Evolutionary conservation across 2,888 invertebrate species (phyloP), one percentile per base, ranked within the genome.

Genomic region (Lapara coniferarum): DNA sequence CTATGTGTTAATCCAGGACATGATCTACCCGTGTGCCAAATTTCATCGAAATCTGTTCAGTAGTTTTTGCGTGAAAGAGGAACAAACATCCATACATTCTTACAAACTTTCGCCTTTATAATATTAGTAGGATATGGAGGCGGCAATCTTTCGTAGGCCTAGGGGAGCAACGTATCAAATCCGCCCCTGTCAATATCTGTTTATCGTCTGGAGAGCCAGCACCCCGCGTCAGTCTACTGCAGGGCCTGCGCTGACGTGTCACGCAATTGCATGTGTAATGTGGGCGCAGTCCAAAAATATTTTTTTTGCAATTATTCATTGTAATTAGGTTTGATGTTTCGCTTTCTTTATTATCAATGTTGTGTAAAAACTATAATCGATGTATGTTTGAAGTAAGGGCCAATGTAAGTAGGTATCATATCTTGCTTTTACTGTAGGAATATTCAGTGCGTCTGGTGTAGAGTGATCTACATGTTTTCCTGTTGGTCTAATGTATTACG

Each of bases 301-400:
- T 46, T 59, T 63, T 63, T 63, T 63, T 63, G 49, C 19, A 63
- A 63, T 49, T 63, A 63, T 63, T 63, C 49, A 25, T 63, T 25
- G 63, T 19, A 19, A 19, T 46, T 63, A 46, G 63, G 46, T 63
- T 63, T 63, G 46, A 63, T 63, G 46, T 49, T 63, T 49, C 63
- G 63, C 63, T 63, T 63, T 63, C 19, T 49, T 49, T 63, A 12
- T 49, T 12, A 0, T 46, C 19, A 12, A 12, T 13, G 46, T 63
- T 63, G 49, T 10, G 16, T 12, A 49, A 16, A 13, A 49, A 49
- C 37, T 19, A 19, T 16, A 46, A 49, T 63, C 46, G 8, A 6
- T 59, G n/a, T n/a, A 44, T 0, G 37, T 37, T 16, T 8, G 10
- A 44, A 46, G 44, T n/a, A 44, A 59, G 44, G n/a, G 44, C n/a